Evolutionary conservation across 2,113 vertebrate species (phyloP).

Genomic region (Eleginops maclovinus): DNA sequence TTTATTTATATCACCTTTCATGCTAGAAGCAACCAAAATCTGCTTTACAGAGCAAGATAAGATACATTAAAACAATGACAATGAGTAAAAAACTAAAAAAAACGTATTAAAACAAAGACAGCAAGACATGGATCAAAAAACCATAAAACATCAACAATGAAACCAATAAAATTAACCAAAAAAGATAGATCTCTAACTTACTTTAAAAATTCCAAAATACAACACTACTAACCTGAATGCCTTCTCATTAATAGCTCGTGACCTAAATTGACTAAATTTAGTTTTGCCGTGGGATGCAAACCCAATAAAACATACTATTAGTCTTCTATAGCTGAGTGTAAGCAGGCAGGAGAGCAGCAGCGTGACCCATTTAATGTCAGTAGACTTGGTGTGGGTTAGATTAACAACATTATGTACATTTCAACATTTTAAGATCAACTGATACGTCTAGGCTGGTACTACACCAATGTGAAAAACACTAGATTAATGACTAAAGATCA

Average conservation of each 20-base stretch:
- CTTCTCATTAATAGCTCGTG: conserved; percentile 33
- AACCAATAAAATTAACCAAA: too few relatives aligned
- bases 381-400: neutral
- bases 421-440: neutral
- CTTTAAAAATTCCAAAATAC: too few relatives aligned
- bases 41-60: too few relatives aligned
- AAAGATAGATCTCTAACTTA: too few relatives aligned
- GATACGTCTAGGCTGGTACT: neutral
- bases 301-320: conserved; percentile 31
- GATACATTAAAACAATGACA: too few relatives aligned
- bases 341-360: neutral
- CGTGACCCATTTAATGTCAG: conserved; percentile 29
- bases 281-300: conserved; percentile 14
- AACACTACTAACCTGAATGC: conserved; percentile 20
- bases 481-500: neutral
- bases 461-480: neutral
- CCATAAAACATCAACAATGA: too few relatives aligned
- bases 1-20: too few relatives aligned
- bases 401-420: neutral
- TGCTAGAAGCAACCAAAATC: too few relatives aligned
- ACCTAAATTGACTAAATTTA: conserved; percentile 52
- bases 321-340: conserved; percentile 1
- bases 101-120: too few relatives aligned
- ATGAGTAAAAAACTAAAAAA: too few relatives aligned
- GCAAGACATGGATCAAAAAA: too few relatives aligned